Base-by-base conservation (phyloP, 2,113 vertebrate genomes). In the Scytalopus superciliaris region DNA sequence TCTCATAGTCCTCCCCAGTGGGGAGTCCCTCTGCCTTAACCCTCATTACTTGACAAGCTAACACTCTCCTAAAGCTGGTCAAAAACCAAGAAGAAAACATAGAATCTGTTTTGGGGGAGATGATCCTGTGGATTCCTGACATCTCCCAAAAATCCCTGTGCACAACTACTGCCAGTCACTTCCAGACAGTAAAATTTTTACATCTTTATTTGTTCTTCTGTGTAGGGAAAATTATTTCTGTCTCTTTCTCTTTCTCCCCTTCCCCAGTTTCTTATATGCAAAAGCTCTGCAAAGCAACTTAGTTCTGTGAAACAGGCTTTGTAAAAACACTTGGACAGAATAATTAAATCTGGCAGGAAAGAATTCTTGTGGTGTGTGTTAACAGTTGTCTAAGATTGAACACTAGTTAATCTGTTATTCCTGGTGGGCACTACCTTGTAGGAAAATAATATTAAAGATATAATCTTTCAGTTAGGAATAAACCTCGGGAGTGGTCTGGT, bases 391-490 rank as follows among this genome's bases (percentile, higher is more conserved):
- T 87, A 53, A 84, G 40, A 24, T 84, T 10, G 8, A 90, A 87
- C 57, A 89, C 2, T 69, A 60, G 92, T 91, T 82, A 89, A 89
- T 96, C 91, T 93, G 81, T 78, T 95, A 87, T 75, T 95, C 81
- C 93, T 95, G 77, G 87, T 96, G 87, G 62, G 89, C 49, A 50
- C 81, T 93, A 60, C 56, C 66, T 94, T 92, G 73, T 87, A 76
- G 84, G 87, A 94, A 94, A 96, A 92, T 52, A 79, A 79, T 86
- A 67, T 90, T 93, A 59, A n/a, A 86, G 83, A 93, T 95, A 77
- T 4, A 87, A 90, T 95, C 76, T 93, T 92, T 53, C 6, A 9
- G 80, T 78, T 87, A 64, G 87, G 64, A 72, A 89, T 84, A 96
- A 92, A 87, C 35, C 69, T 78, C 66, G 56, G 86, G 59, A 94